A percentile compares a stretch with the other conserved stretches of the same genome.
Conservation (phyloP, 2,797 vertebrate genomes). For the Knipowitschia caucasica region DNA sequence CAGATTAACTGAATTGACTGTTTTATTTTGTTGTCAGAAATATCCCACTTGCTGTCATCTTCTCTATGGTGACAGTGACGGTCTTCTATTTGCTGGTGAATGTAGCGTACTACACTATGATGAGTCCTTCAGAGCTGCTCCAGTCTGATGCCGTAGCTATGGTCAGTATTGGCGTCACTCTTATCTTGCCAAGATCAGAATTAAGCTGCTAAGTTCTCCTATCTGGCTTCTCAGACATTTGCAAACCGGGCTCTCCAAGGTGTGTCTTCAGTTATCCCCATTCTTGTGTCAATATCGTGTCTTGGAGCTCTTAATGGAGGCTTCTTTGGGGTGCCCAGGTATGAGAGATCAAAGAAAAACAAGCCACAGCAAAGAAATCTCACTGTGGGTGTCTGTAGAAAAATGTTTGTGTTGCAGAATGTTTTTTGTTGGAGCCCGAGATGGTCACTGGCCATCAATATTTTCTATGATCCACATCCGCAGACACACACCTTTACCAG, state of each 20-base stretch:
- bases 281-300: slow-evolving; percentile 91
- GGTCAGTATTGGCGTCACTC: slow-evolving; percentile 73
- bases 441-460: slow-evolving; percentile 92
- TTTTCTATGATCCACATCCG: slow-evolving; percentile 98
- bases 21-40: slow-evolving; percentile 38
- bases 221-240: slow-evolving; percentile 79
- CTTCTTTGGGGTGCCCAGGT: slow-evolving; percentile 89
- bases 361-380: no score
- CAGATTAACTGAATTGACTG: background rate
- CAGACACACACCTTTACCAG: slow-evolving; percentile 91
- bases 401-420: slow-evolving; percentile 74
- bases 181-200: background rate
- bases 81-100: slow-evolving; percentile 90
- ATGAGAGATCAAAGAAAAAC: slow-evolving; percentile 3
- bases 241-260: slow-evolving; percentile 82
- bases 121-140: slow-evolving; percentile 87
- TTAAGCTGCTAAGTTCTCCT: background rate
- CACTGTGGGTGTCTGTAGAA: background rate
- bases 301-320: slow-evolving; percentile 92
- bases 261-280: slow-evolving; percentile 82
- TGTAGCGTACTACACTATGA: slow-evolving; percentile 90
- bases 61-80: slow-evolving; percentile 90
- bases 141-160: slow-evolving; percentile 90
- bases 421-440: slow-evolving; percentile 93
- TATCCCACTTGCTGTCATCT: slow-evolving; percentile 85